phyloP scores from a whole-genome alignment of 2,797 vertebrate species.

The Amazona finschi region DNA sequence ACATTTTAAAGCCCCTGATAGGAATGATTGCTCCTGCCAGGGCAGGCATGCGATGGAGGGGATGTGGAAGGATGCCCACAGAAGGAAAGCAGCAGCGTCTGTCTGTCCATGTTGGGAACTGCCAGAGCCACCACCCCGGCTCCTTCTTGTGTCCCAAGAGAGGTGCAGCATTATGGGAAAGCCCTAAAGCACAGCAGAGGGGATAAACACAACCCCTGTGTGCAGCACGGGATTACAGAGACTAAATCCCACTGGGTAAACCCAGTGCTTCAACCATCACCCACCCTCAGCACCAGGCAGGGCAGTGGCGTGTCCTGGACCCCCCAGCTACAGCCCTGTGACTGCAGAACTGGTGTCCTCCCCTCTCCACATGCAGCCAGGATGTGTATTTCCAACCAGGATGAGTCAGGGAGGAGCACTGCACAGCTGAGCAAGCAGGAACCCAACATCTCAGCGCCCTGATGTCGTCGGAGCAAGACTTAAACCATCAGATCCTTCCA shows the following conservation, averaged over 20 bases:
- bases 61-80: not conserved
- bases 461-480: not conserved
- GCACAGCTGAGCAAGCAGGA: not conserved
- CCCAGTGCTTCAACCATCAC: not conserved
- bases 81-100: accelerated
- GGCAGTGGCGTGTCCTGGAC: accelerated
- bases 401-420: not conserved
- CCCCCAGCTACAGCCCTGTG: accelerated
- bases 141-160: not conserved
- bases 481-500: not conserved
- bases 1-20: not conserved
- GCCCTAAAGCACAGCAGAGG: not conserved
- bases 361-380: accelerated
- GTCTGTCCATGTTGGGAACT: accelerated
- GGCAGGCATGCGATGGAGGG: not conserved
- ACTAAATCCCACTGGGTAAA: not conserved
- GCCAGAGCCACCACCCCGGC: not conserved
- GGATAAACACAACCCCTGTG: not conserved
- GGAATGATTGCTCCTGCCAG: not conserved
- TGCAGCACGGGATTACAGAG: not conserved
- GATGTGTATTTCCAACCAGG: not conserved
- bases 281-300: accelerated
- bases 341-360: accelerated
- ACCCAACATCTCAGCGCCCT: not conserved
- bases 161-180: not conserved